Base-by-base conservation (phyloP, 2,113 vertebrate species). In the Sceloporus tristichus region DNA sequence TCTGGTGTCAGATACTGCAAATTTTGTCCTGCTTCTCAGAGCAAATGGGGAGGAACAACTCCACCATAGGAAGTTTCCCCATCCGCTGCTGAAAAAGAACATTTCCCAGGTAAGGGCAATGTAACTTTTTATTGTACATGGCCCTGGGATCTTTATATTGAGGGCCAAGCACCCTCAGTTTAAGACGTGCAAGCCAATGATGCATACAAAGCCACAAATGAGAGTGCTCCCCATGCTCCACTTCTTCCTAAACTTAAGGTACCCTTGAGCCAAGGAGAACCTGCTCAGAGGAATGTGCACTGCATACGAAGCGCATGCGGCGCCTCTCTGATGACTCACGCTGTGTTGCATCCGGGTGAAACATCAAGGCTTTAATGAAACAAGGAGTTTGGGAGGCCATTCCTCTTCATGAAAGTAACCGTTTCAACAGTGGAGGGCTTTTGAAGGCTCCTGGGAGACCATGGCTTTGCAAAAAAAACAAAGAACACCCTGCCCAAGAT, bases 301-400 rank as follows among this genome's bases (percentile, higher is more conserved):
- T 65, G 83, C 56, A 34, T 54, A 11, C 54, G 73, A 74, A 85
- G 62, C n/a, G 23, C 4, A 13, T 5, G 54, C 34, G 4, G 27
- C 1, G 54, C n/a, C 53, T 85, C 77, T 71, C 70, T 34, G 27
- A 48, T 6, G 38, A 75, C 68, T 40, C 48, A 23, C 29, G 8
- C 25, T 2, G 8, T 29, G 40, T 62, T 68, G 75, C 75, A 56
- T 27, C 68, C 42, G 25, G 48, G 53, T 40, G 42, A 21, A 81
- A 34, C 68, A 73, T 74, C 76, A 80, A 84, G 62, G 87, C 82
- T 25, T 56, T 40, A 54, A 62, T 73, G 62, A 84, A 48, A 84
- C 82, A 77, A 79, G 77, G 48, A 29, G 38, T 21, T 48, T 82
- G 25, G 13, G 79, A 34, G 77, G 5, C 38, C 3, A n/a, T 74